Base-by-base conservation (phyloP, 2,888 invertebrate genomes). In the Phasia obesa region DNA sequence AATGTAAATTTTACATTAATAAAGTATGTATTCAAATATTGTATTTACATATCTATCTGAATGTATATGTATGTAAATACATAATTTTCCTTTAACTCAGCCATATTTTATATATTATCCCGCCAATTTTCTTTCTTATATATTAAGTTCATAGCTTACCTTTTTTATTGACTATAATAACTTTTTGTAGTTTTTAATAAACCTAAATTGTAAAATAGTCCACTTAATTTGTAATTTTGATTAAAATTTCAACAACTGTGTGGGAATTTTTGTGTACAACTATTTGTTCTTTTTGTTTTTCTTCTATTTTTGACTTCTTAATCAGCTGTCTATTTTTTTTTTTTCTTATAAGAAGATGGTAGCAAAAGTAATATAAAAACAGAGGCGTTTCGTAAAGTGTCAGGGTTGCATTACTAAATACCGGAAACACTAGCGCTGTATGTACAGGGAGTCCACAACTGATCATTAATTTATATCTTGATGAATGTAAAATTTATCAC, bases 201-300 rank as follows among this genome's bases (percentile, higher is more conserved):
- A 44, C 17, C 5, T 31, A 23, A 9, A 44, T 13, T 35, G 7
- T 44, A 47, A 60, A 69, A 13, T 60, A 60, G 21, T 23, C 9
- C 64, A 71, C 64, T 70, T 25, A 51, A 49, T 67, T 60, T 51
- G 4, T 31, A 38, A 51, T 19, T 79, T 74, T 35, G 21, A 19
- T 11, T 65, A 15, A 65, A 60, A 44, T 44, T 65, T 74, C 67
- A 74, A 51, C 27, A 62, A 38, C 21, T 69, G 47, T 62, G 60
- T 80, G 80, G 60, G 80, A 80, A 80, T 74, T 80, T 80, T 75
- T 80, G 69, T 80, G 80, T 80, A 75, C 80, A 80, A 57, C 74
- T 67, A 74, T 69, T 80, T 80, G n/a, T 64, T 25, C 21, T 64
- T 47, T 64, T 38, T 21, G 13, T 69, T 77, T 70, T 70, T 19